Evolutionary conservation across 1,140 invertebrate species (phyloP).

Genomic region (Ips nitidus): DNA sequence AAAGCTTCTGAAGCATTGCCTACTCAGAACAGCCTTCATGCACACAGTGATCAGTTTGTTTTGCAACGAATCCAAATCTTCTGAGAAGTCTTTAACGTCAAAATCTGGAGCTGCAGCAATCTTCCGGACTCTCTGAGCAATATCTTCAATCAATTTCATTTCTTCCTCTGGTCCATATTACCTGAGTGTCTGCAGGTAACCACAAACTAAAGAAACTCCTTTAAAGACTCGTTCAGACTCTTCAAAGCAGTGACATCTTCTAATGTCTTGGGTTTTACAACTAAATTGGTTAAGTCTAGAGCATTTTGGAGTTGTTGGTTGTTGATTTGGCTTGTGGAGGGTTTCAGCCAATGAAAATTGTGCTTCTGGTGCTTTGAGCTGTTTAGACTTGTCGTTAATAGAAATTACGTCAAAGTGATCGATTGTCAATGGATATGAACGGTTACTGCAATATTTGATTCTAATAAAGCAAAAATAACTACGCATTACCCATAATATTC

Average conservation of each 20-base stretch:
- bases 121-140: slow-evolving; percentile 38
- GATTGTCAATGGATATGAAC: no score
- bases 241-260: slow-evolving; percentile 40
- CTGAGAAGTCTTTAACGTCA: slow-evolving; percentile 41
- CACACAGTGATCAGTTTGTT: slow-evolving; percentile 47
- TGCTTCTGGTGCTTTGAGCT: slow-evolving; percentile 20
- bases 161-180: slow-evolving; percentile 44
- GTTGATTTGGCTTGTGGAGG: slow-evolving; percentile 33
- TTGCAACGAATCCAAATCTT: slow-evolving; percentile 43
- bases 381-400: slow-evolving; percentile 35
- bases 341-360: slow-evolving; percentile 29
- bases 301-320: slow-evolving; percentile 40
- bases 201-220: slow-evolving; percentile 42
- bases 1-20: slow-evolving; percentile 44
- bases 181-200: slow-evolving; percentile 42
- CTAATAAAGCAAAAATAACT: no score
- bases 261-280: slow-evolving; percentile 37
- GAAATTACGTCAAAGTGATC: not conserved
- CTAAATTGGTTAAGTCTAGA: slow-evolving; percentile 42
- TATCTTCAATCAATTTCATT: slow-evolving; percentile 39
- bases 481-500: no score
- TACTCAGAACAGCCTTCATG: slow-evolving; percentile 45
- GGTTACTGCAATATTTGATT: no score
- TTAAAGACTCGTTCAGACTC: slow-evolving; percentile 30
- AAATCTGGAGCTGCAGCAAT: slow-evolving; percentile 24